These are phyloP conservation scores for Desmophyllum pertusum DNA, from an alignment of 92 coral and sea anemone genomes.

Conservation along the genomic window DNA sequence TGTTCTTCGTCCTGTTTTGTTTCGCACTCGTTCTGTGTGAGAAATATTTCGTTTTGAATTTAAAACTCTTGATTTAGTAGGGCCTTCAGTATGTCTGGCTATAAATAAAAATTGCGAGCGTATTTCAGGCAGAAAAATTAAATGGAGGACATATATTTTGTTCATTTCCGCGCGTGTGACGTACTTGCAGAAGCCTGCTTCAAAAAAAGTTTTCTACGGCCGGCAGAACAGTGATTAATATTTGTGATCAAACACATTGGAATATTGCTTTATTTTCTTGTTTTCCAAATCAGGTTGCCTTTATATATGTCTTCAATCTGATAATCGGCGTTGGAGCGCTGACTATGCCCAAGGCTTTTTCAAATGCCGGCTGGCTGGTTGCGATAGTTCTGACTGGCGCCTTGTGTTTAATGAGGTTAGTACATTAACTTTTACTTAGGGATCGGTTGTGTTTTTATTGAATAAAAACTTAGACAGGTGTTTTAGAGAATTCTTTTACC, in stretches of 20 bases:
- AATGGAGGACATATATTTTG: too few relatives aligned
- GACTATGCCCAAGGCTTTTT: conserved; percentile 96
- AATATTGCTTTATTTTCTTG: background rate
- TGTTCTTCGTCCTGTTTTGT: background rate
- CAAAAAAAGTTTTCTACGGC: background rate
- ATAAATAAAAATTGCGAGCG: background rate
- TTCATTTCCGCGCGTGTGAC: background rate
- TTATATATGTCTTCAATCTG: conserved; percentile 87
- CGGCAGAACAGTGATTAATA: background rate
- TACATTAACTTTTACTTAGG: background rate
- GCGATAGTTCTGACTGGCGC: conserved; percentile 66
- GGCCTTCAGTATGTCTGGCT: background rate
- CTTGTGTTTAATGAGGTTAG: conserved; percentile 88
- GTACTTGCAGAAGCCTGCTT: background rate
- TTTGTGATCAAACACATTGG: background rate
- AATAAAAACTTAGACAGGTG: too few relatives aligned
- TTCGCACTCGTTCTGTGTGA: background rate
- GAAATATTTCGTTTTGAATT: background rate
- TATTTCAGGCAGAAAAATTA: background rate
- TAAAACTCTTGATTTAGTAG: background rate
- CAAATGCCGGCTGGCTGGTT: conserved; percentile 91
- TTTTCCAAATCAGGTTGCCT: conserved; percentile 73
- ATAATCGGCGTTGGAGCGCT: conserved; percentile 95
- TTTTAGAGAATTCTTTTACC: background rate
- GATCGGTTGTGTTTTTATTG: background rate